Evolutionary conservation across 2,888 invertebrate species (phyloP), one percentile per base, ranked within the genome.

Genomic region (Aleiodes testaceus): DNA sequence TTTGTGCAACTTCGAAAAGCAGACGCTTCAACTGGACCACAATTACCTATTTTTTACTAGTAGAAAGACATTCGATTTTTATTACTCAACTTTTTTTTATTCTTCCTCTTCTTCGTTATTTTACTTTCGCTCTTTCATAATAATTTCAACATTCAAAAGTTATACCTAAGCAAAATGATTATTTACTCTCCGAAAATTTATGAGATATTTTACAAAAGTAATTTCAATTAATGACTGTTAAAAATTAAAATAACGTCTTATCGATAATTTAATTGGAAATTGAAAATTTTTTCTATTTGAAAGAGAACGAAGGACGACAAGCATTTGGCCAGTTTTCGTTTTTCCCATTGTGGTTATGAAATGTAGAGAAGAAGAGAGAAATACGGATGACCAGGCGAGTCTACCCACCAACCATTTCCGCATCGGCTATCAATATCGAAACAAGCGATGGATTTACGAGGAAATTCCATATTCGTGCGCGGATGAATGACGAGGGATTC

Each of bases 401-500:
- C 72, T 70, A 70, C 52, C 45, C 26, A 63, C 70, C 77, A 74
- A 74, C 66, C 74, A 72, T 75, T 78, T 77, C 74, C 75, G 74
- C 75, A 76, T 77, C 74, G 75, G 73, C 77, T 77, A 78, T 78
- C 76, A 78, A 79, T 78, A 77, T 77, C 74, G 73, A 79, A 79
- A 79, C 75, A 73, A 74, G 73, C 74, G 75, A 77, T 76, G 77
- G 79, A 79, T 82, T 81, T 77, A 79, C 80, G 78, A 77, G 74
- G 73, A 78, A 80, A 79, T 74, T 75, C 75, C 75, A 78, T 78
- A 78, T 79, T 78, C 74, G 77, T 75, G 74, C 75, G 76, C 75
- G 76, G 78, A 78, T 77, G 78, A 80, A 82, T 78, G 77, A 81
- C 80, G 77, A 73, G 78, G 77, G 79, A 80, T 79, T 80, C 78